phyloP scores from a whole-genome alignment of 2,113 vertebrate genomes.

The Phalacrocorax pelagicus region DNA sequence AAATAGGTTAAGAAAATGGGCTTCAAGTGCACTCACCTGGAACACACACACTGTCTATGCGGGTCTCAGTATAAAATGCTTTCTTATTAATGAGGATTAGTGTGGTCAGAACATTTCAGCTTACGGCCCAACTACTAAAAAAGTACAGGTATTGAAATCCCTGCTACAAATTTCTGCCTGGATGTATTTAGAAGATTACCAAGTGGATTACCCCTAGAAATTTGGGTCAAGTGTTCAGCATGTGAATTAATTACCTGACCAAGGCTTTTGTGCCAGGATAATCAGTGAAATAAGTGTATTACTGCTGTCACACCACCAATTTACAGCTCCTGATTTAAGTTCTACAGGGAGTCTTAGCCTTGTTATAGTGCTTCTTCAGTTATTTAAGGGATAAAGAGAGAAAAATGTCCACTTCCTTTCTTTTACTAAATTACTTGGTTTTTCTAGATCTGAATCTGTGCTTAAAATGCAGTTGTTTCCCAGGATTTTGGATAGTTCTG shows the following conservation, averaged over 20 bases:
- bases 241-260: slow-evolving; percentile 11
- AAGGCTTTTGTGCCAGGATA: not conserved
- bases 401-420: not conserved
- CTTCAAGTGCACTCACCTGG: not conserved
- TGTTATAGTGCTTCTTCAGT: not conserved
- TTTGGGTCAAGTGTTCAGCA: slow-evolving; percentile 4
- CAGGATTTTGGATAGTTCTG: not conserved
- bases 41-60: not conserved
- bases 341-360: not conserved
- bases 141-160: slow-evolving; percentile 18
- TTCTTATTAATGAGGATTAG: slow-evolving; percentile 49
- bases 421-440: not conserved
- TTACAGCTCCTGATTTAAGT: not conserved
- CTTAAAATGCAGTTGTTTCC: not conserved
- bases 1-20: not conserved
- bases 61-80: slow-evolving; percentile 10
- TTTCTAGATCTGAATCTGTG: not conserved
- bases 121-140: slow-evolving; percentile 4
- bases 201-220: slow-evolving; percentile 22
- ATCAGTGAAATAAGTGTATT: slow-evolving; percentile 37
- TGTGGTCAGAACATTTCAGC: not conserved
- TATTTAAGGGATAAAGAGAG: not conserved
- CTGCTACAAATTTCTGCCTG: not conserved
- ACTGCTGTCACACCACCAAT: not conserved
- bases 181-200: slow-evolving; percentile 42